Evolutionary conservation across 2,888 invertebrate genomes (phyloP), one percentile per base, ranked within the genome.

Genomic region (Cistogaster globosa): DNA sequence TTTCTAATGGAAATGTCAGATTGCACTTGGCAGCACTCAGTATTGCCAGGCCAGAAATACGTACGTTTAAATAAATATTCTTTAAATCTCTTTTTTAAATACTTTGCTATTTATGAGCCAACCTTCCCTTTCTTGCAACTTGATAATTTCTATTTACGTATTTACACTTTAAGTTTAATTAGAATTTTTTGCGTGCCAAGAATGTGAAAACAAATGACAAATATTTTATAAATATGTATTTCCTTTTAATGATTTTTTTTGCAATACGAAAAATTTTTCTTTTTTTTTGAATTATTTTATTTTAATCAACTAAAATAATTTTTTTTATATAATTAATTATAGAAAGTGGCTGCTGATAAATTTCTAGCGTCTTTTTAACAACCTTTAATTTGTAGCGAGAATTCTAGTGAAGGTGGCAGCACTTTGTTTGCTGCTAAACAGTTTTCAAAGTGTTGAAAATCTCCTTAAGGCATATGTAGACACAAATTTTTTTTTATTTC

Each of bases 161-260:
- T 45, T 76, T 67, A 58, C 8, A 32, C 22, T 58, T 45, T 16
- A 42, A 65, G 36, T 57, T 75, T 75, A 53, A 45, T 55, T 20
- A 51, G 22, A 76, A 68, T 32, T 76, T 53, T 62, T 82, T 76
- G 69, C 75, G 63, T 76, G 76, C 32, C 63, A 60, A 60, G 77
- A 77, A 77, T 76, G 6, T 58, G 14, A 58, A 67, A 77, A 67
- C 22, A 38, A 68, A 51, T 77, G 58, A 51, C 57, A 60, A 53
- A 18, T 48, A 57, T 22, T 51, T 38, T 20, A 68, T 58, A 68
- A 58, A 58, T 68, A 60, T 51, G n/a, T n/a, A n/a, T 77, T 77
- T 16, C 51, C 20, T 42, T 68, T 42, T 36, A 68, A 60, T 60
- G 48, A 32, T 58, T 18, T 42, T 38, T 14, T 36, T n/a, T n/a